Evolutionary conservation across 2,797 vertebrate species (phyloP).

Genomic region (Microcaecilia unicolor): DNA sequence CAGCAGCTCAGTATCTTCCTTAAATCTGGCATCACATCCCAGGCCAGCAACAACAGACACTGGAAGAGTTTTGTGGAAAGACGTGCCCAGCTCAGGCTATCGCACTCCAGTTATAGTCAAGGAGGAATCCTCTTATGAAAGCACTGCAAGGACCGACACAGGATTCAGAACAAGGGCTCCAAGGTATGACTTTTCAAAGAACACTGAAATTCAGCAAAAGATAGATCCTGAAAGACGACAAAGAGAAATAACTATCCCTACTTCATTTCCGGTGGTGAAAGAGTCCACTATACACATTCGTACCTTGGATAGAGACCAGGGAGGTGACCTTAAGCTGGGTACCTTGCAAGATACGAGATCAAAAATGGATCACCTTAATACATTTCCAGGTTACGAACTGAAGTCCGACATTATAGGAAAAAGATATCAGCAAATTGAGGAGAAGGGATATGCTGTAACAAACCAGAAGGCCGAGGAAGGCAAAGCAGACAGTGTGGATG

Average conservation of each 20-base stretch:
- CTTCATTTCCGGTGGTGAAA: conserved; percentile 2
- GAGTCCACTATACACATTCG: conserved; percentile 3
- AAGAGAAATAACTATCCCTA: conserved; percentile 9
- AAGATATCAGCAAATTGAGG: conserved; percentile 27
- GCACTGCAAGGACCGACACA: conserved; percentile 18
- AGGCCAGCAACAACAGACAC: background rate
- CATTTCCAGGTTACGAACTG: conserved; percentile 18
- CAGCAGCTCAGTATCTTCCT: conserved; percentile 26
- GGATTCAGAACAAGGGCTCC: conserved; percentile 19
- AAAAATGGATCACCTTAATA: conserved; percentile 13
- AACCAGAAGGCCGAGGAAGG: conserved; percentile 9
- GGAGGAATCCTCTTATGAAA: conserved; percentile 18
- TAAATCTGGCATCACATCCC: background rate
- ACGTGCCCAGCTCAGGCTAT: background rate
- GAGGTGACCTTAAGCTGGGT: background rate
- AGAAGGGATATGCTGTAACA: conserved; percentile 8
- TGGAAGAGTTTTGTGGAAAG: conserved; percentile 10
- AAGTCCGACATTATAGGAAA: conserved; percentile 12
- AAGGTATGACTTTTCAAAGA: conserved; percentile 15
- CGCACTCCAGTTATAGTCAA: conserved; percentile 6
- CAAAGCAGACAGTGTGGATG: conserved; percentile 7
- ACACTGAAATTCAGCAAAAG: conserved; percentile 13
- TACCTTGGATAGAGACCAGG: conserved; percentile 12
- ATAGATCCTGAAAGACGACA: conserved; percentile 25
- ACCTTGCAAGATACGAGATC: background rate